A percentile compares a stretch with the other conserved stretches of the same genome.
Evolutionary conservation across 2,888 invertebrate genomes (phyloP).

Genomic region (Leptinotarsa haldemani): DNA sequence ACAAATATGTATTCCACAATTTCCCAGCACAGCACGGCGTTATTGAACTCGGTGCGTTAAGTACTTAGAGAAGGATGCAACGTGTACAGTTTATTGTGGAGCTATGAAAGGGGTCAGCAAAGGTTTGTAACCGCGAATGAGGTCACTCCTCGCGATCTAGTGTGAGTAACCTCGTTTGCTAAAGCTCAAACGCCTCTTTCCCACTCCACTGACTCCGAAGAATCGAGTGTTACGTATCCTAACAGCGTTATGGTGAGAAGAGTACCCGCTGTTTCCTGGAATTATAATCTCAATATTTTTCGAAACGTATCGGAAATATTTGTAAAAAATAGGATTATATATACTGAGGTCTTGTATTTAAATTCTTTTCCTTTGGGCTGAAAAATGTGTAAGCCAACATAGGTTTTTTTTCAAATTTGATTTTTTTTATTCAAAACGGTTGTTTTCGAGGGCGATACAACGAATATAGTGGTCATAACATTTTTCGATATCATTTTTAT

Average conservation of each 20-base stretch:
- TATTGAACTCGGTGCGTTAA: conserved; percentile 40
- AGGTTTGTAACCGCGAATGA: conserved; percentile 59
- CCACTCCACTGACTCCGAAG: neutral
- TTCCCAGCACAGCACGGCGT: conserved; percentile 24
- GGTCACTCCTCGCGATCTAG: conserved; percentile 59
- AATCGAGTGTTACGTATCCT: conserved; percentile 2
- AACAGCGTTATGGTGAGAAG: neutral
- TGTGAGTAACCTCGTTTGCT: conserved; percentile 57
- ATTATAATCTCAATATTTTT: neutral
- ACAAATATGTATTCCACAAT: conserved; percentile 4
- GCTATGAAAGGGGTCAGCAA: conserved; percentile 54
- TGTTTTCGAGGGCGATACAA: too few species aligned
- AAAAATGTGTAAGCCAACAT: too few species aligned
- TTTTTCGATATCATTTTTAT: too few species aligned
- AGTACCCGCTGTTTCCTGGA: neutral
- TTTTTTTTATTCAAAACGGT: too few species aligned
- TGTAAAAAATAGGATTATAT: too few species aligned
- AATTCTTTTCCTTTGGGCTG: too few species aligned
- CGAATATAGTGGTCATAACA: too few species aligned
- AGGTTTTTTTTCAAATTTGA: too few species aligned
- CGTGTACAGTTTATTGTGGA: conserved; percentile 49
- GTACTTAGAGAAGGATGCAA: conserved; percentile 44
- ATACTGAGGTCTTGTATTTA: too few species aligned
- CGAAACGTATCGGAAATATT: neutral
- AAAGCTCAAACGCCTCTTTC: conserved; percentile 33